Percentiles rank a stretch among this genome's conserved stretches.
phyloP scores from a whole-genome alignment of 2,113 vertebrate species.

The Phainopepla nitens region DNA sequence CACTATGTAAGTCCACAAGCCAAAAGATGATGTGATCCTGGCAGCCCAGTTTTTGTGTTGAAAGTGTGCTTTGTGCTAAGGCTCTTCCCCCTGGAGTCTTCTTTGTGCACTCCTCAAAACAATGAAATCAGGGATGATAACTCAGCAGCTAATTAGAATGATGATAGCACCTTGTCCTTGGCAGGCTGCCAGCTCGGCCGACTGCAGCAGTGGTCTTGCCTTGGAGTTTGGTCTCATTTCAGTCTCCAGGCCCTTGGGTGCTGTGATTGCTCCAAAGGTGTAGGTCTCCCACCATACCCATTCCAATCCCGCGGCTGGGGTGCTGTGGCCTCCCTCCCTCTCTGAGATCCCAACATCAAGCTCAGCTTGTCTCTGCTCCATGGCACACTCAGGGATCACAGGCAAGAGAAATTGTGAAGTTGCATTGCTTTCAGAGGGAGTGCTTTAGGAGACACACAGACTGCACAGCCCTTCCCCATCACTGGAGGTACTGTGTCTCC shows the following conservation, averaged over 20 bases:
- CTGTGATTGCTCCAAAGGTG: not conserved
- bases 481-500: not conserved
- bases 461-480: not conserved
- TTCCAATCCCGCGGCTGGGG: fast-evolving
- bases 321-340: not conserved
- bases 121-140: slow-evolving; percentile 4
- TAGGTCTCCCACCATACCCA: not conserved
- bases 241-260: not conserved
- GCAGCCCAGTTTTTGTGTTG: slow-evolving; percentile 4
- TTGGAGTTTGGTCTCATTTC: not conserved
- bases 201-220: not conserved
- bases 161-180: slow-evolving; percentile 22
- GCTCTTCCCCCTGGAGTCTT: not conserved
- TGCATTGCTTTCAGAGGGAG: not conserved
- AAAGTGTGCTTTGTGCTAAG: slow-evolving; percentile 20
- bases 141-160: slow-evolving; percentile 37
- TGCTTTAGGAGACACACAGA: not conserved
- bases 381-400: not conserved
- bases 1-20: not conserved
- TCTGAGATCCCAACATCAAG: not conserved
- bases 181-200: not conserved
- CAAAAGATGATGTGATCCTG: slow-evolving; percentile 48
- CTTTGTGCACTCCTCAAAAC: not conserved
- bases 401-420: not conserved
- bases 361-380: fast-evolving